Base-by-base conservation (phyloP, 53 echinoderm and acorn worm species). In the Apostichopus leukothele region DNA sequence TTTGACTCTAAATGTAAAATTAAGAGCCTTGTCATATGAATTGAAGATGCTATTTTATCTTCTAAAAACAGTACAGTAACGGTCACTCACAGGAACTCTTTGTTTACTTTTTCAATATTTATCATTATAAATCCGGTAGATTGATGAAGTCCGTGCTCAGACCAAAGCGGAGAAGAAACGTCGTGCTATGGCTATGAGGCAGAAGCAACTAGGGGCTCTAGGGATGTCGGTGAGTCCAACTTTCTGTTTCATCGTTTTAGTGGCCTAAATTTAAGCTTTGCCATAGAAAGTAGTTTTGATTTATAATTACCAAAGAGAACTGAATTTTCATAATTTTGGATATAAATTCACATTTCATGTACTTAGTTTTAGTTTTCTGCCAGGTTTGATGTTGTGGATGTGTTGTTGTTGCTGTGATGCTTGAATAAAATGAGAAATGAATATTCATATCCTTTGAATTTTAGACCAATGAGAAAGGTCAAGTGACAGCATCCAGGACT, bases 401-500 rank as follows among this genome's bases (percentile, higher is more conserved):
- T 39, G 39, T 39, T 39, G 39, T 39, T 39, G 39, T 39, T 39
- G 39, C 39, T 39, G 39, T 39, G 39, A 39, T 39, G 39, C 39
- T 22, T 52, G 81, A 54, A 51, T 19, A 19, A 80, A 27, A 1
- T 80, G 16, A 19, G 25, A 39, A 39, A 76, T 76, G 25, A 22
- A 76, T 50, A 76, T 39, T 76, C 77, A 51, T 76, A 76, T 88
- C 75, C 6, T 20, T 23, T 83, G 9, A 50, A 52, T 73, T 74
- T 26, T 89, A 97, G 97, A 97, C 97, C 50, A 97, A 97, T 91
- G 97, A 97, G 90, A 95, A 95, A 88, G 97, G 97, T 59, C 97
- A 97, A 78, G 97, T 97, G 89, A 97, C 91, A 9, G 97, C 97
- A 11, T 94, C 95, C 87, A 95, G 91, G 11, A 88, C 90, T 51